phyloP scores from a whole-genome alignment of 2,888 invertebrate genomes.

The Podabrus alpinus region DNA sequence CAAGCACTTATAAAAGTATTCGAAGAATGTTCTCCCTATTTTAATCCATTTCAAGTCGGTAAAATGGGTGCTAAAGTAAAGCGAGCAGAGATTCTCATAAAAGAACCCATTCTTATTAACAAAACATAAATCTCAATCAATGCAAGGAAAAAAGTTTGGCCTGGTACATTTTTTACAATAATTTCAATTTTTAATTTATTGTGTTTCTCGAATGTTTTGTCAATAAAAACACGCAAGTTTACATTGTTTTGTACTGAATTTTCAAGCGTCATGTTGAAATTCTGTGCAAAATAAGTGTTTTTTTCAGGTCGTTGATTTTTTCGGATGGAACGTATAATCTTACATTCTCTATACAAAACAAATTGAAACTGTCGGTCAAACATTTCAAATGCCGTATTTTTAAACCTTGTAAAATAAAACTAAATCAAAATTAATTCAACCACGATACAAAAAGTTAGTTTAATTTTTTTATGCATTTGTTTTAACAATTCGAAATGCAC shows the following conservation, averaged over 20 bases:
- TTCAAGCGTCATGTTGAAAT: not conserved
- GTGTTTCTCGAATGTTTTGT: not conserved
- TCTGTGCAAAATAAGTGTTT: not conserved
- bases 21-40: slow-evolving; percentile 29
- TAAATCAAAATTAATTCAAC: not conserved
- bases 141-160: not conserved
- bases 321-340: not conserved
- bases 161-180: too few species aligned
- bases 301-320: not conserved
- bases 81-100: not conserved
- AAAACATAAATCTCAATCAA: not conserved
- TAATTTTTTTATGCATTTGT: not conserved
- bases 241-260: not conserved
- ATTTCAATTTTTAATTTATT: not conserved
- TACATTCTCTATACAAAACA: not conserved
- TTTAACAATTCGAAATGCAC: not conserved
- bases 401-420: not conserved
- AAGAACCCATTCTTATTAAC: not conserved
- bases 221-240: not conserved
- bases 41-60: slow-evolving; percentile 31
- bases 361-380: not conserved
- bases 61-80: slow-evolving; percentile 24
- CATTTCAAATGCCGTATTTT: not conserved
- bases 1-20: slow-evolving; percentile 36
- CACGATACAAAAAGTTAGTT: not conserved